Conservation (phyloP, 2,113 vertebrate species). For the Ptychochromis oligacanthus region DNA sequence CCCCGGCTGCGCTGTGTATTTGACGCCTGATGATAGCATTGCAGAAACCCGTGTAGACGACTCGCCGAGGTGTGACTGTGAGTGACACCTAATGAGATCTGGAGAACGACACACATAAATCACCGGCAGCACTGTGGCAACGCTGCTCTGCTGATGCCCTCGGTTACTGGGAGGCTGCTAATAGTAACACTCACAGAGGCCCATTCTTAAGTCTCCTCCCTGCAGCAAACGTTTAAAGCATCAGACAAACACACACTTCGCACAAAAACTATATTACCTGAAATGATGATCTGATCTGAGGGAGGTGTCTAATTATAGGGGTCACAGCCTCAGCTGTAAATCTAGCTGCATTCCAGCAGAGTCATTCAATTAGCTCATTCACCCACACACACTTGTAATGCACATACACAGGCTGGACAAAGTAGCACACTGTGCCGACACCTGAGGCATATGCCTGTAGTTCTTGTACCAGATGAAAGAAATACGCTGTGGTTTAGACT, state of each 20-base stretch:
- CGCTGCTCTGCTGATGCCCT: constrained; percentile 42
- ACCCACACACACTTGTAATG: constrained; percentile 1
- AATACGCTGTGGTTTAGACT: constrained; percentile 27
- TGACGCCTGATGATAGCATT: constrained; percentile 44
- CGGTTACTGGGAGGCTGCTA: constrained; percentile 43
- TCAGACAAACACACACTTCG: constrained; percentile 9
- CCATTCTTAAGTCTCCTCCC: constrained; percentile 12
- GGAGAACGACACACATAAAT: constrained; percentile 60
- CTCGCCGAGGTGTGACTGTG: constrained; percentile 42
- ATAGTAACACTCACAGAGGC: constrained; percentile 29
- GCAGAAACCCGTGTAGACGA: constrained; percentile 23
- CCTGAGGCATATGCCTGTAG: constrained; percentile 26
- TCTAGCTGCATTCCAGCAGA: constrained; percentile 46
- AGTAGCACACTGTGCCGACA: constrained; percentile 14
- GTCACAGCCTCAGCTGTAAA: constrained; percentile 32
- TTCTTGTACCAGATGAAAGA: not conserved
- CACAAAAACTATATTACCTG: constrained; percentile 29
- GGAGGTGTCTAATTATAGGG: constrained; percentile 47
- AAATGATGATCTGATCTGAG: constrained; percentile 48
- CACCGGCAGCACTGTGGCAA: constrained; percentile 32
- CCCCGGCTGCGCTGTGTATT: constrained; percentile 8
- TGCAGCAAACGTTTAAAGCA: constrained; percentile 24
- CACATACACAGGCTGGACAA: not conserved
- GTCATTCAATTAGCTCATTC: constrained; percentile 22
- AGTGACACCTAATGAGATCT: constrained; percentile 66